A percentile compares a stretch with the other conserved stretches of the same genome.
Evolutionary conservation across 2,888 invertebrate genomes (phyloP).

Genomic region (Dorcus hopei): DNA sequence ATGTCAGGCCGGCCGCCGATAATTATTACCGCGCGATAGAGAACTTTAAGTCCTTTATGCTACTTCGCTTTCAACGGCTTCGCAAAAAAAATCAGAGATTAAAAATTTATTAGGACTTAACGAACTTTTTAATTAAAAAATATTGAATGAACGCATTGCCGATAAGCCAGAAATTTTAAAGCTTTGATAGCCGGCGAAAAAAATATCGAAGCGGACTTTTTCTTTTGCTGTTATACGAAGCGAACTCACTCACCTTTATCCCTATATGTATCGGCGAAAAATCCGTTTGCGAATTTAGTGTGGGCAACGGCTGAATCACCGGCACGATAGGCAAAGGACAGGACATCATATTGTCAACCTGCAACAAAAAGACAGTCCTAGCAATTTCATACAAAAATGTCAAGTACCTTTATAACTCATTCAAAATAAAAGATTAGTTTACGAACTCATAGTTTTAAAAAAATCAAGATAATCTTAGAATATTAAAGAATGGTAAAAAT

Average conservation of each 20-base stretch:
- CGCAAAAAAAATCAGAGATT: neutral
- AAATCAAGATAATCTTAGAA: too few relatives aligned
- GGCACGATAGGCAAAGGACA: constrained; percentile 62
- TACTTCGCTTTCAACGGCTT: too few relatives aligned
- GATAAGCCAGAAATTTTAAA: neutral
- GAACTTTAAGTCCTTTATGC: too few relatives aligned
- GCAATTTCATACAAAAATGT: neutral
- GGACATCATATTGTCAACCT: constrained; percentile 62
- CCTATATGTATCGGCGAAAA: constrained; percentile 62
- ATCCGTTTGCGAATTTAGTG: constrained; percentile 55
- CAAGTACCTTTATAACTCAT: too few relatives aligned
- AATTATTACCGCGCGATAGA: too few relatives aligned
- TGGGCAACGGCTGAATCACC: constrained; percentile 59
- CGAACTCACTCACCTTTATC: constrained; percentile 55
- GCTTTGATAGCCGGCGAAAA: neutral
- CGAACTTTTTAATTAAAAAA: constrained; percentile 1
- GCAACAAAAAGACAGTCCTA: constrained; percentile 28
- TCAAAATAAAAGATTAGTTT: too few relatives aligned
- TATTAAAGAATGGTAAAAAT: too few relatives aligned
- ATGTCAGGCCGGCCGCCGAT: too few relatives aligned
- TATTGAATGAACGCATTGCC: neutral
- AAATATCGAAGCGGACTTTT: neutral
- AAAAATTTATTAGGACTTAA: neutral
- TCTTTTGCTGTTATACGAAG: neutral
- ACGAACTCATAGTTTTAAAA: too few relatives aligned